Conservation (phyloP, 2,113 vertebrate genomes). For the Jacana jacana region DNA sequence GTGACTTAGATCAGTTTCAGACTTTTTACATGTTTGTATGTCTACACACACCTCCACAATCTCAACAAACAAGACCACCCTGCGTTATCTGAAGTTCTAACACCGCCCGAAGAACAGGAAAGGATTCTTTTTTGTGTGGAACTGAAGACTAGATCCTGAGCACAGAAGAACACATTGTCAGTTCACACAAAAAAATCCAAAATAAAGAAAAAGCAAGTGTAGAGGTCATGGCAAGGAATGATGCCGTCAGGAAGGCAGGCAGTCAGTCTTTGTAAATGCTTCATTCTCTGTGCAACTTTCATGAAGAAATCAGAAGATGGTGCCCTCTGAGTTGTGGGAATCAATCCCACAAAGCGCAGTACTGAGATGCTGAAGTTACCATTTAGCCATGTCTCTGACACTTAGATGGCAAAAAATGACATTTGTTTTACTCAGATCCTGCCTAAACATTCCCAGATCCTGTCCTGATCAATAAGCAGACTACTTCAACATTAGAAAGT, state of each 20-base stretch:
- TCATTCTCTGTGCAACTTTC: not conserved
- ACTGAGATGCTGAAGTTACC: not conserved
- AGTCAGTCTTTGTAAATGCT: not conserved
- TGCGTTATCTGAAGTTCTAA: not conserved
- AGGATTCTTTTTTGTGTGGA: not conserved
- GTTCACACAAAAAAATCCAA: not conserved
- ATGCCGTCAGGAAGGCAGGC: not conserved
- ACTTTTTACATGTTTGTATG: not conserved
- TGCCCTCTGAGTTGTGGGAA: not conserved
- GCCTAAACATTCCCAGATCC: not conserved
- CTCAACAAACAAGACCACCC: not conserved
- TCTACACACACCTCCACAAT: not conserved
- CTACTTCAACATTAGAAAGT: not conserved
- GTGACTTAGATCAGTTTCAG: not conserved
- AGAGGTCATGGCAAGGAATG: not conserved
- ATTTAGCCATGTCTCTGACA: not conserved
- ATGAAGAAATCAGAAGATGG: not conserved
- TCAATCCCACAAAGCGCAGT: not conserved
- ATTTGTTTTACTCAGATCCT: not conserved
- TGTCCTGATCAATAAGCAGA: not conserved
- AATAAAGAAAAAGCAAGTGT: not conserved
- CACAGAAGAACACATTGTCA: not conserved
- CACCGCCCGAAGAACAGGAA: not conserved
- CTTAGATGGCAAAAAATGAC: not conserved
- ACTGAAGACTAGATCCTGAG: not conserved